A percentile compares a stretch with the other conserved stretches of the same genome.
Evolutionary conservation across 2,888 invertebrate species (phyloP).

Genomic region (Spatulosminthurus flaviceps): DNA sequence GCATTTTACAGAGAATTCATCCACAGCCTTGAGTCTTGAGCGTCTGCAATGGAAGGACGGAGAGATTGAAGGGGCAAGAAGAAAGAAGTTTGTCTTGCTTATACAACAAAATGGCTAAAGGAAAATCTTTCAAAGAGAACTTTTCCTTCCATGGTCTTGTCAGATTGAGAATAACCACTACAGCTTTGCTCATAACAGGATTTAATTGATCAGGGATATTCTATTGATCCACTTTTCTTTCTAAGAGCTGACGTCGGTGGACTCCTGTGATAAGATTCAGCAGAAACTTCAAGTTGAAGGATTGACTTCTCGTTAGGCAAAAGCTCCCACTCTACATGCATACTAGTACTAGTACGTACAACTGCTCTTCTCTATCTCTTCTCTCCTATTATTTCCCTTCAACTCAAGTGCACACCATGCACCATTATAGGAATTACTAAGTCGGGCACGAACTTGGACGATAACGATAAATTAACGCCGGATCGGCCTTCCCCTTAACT

Average conservation of each 20-base stretch:
- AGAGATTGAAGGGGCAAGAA: too few relatives aligned
- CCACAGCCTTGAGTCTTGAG: too few relatives aligned
- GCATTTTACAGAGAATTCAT: too few relatives aligned
- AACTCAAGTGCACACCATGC: too few relatives aligned
- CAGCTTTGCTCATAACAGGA: background rate
- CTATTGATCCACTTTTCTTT: conserved; percentile 12
- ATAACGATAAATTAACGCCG: conserved; percentile 21
- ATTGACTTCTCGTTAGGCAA: background rate
- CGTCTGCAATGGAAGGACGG: too few relatives aligned
- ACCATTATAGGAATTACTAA: conserved; percentile 6
- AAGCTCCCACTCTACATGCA: too few relatives aligned
- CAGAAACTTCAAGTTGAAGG: background rate
- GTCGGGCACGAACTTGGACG: conserved; percentile 22
- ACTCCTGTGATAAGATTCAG: background rate
- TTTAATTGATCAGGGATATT: conserved; percentile 28
- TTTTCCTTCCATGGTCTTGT: background rate
- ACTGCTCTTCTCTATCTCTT: background rate
- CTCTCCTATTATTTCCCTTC: background rate
- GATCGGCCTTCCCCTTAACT: background rate
- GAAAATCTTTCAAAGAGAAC: too few relatives aligned
- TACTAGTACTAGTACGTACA: too few relatives aligned
- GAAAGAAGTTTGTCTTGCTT: too few relatives aligned
- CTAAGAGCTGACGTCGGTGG: background rate
- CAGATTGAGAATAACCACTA: background rate
- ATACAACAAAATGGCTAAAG: too few relatives aligned